Evolutionary conservation across 2,113 vertebrate species (phyloP), one percentile per base, ranked within the genome.

Genomic region (Bungarus multicinctus): DNA sequence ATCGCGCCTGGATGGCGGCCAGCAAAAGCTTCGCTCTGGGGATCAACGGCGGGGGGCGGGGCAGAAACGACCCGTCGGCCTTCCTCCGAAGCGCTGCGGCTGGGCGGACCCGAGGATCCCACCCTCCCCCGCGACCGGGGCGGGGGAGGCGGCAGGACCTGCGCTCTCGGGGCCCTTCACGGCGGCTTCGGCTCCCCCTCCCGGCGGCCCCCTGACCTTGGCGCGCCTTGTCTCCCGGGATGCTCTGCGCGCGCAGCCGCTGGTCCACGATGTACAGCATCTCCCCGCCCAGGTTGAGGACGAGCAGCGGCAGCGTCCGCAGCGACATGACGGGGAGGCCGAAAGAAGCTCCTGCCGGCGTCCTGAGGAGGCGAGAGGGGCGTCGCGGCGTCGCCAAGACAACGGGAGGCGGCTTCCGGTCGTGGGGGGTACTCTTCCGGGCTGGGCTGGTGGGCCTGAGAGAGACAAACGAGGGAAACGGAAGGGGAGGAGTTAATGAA

Each of bases 201-300:
- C 11, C 34, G 30, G 39, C 89, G 30, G 58, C 27, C 30, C 53
- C 58, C 92, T 90, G 89, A 99, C 98, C 98, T 98, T 99, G 99
- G 96, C 98, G 98, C 93, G 98, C 98, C 96, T 99, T 99, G 96
- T 99, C 98, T 69, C 96, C 96, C 0, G 98, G 98, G 95, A 99
- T 98, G 95, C 98, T 98, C 96, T 99, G 98, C 89, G 98, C 99
- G 85, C 98, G 97, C 69, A 99, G 98, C 43, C 98, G 98, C 95
- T 99, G 99, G 96, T 99, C 98, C 96, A 99, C 96, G 95, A 99
- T 99, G 95, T 99, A 99, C 55, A 99, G 97, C 99, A 99, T 99
- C 97, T 99, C 99, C 52, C 99, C 99, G 8, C 98, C 98, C 85
- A 99, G 98, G 94, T 99, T 99, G 94, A 99, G 98, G 95, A 99